Evolutionary conservation across 2,888 invertebrate genomes (phyloP), one percentile per base, ranked within the genome.

Genomic region (Parnassius glacialis): DNA sequence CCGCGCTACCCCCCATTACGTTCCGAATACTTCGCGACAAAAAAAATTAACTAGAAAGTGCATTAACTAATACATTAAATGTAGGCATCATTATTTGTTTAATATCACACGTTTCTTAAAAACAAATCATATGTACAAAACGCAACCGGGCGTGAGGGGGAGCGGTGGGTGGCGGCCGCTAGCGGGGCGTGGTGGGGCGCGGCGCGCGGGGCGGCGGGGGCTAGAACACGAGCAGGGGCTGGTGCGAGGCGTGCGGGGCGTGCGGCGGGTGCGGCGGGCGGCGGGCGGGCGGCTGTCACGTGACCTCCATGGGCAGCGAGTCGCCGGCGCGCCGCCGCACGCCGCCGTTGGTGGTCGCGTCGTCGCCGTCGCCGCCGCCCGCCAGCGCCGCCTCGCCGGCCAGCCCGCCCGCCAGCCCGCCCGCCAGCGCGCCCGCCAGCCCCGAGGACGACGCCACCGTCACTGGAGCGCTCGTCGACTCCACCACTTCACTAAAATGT

Each of bases 301-400:
- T 90, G 79, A 91, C 91, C 79, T 89, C 87, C 90, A 90, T 88
- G 65, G 89, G 89, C 56, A 86, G 76, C 42, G 81, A 78, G 78
- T 85, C 88, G 48, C 76, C 67, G 56, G 77, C 63, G 41, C 80
- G 77, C n/a, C 79, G 75, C 2, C 81, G 78, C 53, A 80, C 79
- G 50, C 68, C 71, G 55, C 79, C 82, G 71, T 79, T 79, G 57
- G 76, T 73, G 50, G 73, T 20, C 2, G 20, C 20, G 20, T 20
- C 20, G 20, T 20, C 60, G 2, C 65, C 2, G 13, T 48, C 48
- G 9, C 13, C 67, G 34, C 76, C 74, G 62, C 73, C 68, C 34
- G 75, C 73, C 62, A 63, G 57, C 9, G 62, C 25, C 11, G 71
- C 58, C 5, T 64, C 68, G 7, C 68, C 57, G 64, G 68, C 59